Conservation (phyloP, 2,888 invertebrate genomes). For the Slavum lentiscoides region DNA sequence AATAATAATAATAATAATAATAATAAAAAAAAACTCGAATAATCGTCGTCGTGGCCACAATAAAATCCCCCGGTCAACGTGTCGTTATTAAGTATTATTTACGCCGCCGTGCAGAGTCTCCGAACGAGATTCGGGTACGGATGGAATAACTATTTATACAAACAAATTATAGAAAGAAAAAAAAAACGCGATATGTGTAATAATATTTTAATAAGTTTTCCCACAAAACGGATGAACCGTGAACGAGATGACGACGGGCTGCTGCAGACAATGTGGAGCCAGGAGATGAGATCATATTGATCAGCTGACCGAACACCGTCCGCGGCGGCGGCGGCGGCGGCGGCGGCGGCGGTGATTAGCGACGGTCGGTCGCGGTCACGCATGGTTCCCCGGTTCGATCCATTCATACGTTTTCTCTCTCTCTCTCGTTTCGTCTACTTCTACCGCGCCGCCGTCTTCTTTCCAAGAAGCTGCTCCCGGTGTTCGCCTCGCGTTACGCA, state of each 20-base stretch:
- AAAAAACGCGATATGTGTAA: too few species aligned
- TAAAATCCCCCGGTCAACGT: too few species aligned
- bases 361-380: constrained; percentile 49
- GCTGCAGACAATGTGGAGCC: constrained; percentile 45
- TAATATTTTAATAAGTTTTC: constrained; percentile 42
- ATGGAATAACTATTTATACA: too few species aligned
- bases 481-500: constrained; percentile 10
- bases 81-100: too few species aligned
- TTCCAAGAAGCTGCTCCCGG: constrained; percentile 32
- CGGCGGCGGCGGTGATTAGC: constrained; percentile 37
- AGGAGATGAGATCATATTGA: constrained; percentile 37
- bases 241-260: background rate
- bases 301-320: constrained; percentile 51
- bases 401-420: constrained; percentile 40
- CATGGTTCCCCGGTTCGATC: constrained; percentile 46
- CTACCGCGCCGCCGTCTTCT: background rate
- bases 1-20: too few species aligned
- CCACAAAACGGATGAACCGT: constrained; percentile 45
- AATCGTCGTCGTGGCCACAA: too few species aligned
- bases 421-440: constrained; percentile 17
- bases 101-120: too few species aligned
- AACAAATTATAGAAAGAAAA: too few species aligned
- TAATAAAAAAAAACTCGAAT: too few species aligned
- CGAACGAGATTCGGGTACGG: too few species aligned
- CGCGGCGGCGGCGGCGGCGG: constrained; percentile 47